Evolutionary conservation across 2,888 invertebrate species (phyloP).

Genomic region (Agapostemon virescens): DNA sequence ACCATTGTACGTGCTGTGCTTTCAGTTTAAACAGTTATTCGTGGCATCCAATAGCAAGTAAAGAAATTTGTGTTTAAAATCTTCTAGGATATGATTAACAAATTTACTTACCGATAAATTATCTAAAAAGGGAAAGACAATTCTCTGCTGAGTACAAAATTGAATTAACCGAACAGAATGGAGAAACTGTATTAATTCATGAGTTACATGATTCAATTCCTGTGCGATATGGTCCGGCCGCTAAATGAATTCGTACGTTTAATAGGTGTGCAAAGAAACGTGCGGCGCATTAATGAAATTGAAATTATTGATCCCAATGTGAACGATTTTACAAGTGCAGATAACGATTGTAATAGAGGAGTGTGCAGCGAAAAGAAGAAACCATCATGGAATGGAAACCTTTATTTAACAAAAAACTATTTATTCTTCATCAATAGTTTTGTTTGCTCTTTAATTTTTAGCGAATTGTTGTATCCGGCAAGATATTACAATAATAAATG

Average conservation of each 20-base stretch:
- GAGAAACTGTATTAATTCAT: not conserved
- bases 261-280: constrained; percentile 23
- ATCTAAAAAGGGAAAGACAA: not conserved
- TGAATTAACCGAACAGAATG: not conserved
- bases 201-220: not conserved
- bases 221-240: not conserved
- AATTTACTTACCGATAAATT: not conserved
- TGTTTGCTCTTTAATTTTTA: too few species aligned
- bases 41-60: not conserved
- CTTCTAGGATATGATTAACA: not conserved
- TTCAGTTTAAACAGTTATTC: not conserved
- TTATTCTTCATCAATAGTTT: not conserved
- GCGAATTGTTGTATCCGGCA: too few species aligned
- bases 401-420: constrained; percentile 4
- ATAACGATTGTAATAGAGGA: constrained; percentile 12
- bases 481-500: not conserved
- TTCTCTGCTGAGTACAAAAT: not conserved
- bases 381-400: not conserved
- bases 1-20: not conserved
- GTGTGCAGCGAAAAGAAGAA: not conserved
- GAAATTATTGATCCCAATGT: constrained; percentile 52
- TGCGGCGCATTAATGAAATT: constrained; percentile 43
- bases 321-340: constrained; percentile 37
- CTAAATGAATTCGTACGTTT: constrained; percentile 28
- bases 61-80: not conserved